Conservation (phyloP, 2,113 vertebrate species). For the Rostratula benghalensis region DNA sequence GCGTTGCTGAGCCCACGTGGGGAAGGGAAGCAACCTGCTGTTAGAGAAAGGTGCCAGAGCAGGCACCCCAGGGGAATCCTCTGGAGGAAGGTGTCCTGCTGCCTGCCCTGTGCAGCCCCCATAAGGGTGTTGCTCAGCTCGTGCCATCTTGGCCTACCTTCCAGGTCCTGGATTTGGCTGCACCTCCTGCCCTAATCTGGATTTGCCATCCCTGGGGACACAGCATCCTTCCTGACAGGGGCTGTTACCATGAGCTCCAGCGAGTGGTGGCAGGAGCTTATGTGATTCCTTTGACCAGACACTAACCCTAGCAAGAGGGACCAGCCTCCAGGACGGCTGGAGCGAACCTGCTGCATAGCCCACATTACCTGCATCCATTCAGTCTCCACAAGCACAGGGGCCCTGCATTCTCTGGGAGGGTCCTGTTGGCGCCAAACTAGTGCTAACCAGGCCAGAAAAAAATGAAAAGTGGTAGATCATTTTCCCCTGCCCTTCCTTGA, state of each 20-base stretch:
- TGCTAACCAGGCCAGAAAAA: background rate
- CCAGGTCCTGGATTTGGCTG: background rate
- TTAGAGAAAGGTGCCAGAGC: background rate
- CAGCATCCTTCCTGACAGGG: background rate
- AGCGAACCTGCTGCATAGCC: background rate
- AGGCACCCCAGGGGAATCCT: accelerated
- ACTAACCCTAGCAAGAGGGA: background rate
- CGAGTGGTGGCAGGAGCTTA: background rate
- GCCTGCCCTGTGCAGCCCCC: background rate
- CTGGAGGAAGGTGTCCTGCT: background rate
- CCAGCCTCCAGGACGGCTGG: accelerated
- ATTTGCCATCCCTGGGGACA: background rate
- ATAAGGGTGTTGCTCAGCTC: background rate
- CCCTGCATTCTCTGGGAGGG: background rate
- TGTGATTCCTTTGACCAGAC: background rate
- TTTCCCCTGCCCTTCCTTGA: background rate
- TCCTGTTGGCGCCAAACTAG: background rate
- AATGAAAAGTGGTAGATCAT: background rate
- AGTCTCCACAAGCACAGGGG: background rate
- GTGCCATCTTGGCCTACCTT: background rate
- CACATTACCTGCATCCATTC: accelerated
- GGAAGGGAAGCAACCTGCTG: background rate
- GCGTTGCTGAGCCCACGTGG: accelerated
- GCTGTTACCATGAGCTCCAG: background rate
- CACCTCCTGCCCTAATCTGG: background rate